Evolutionary conservation across 2,113 vertebrate species (phyloP).

Genomic region (Pristiophorus japonicus): DNA sequence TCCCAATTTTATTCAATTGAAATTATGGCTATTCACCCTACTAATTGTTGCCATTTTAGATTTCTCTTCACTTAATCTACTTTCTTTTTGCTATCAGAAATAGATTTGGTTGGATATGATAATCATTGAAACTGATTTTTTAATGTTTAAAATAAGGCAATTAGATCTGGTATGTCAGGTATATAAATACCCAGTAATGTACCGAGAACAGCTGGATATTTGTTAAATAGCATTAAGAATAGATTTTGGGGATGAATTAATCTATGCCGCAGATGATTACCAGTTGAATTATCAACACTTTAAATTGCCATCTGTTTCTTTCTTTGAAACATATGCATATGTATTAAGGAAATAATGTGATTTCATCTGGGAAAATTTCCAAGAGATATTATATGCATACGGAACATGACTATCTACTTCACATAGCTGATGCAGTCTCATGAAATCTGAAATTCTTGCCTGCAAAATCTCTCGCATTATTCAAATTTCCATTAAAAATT

Average conservation of each 20-base stretch:
- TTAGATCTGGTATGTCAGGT: slow-evolving; percentile 3
- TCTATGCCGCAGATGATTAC: slow-evolving; percentile 19
- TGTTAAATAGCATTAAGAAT: slow-evolving; percentile 31
- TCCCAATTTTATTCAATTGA: slow-evolving; percentile 16
- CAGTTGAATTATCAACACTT: slow-evolving; percentile 30
- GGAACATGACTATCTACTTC: not conserved
- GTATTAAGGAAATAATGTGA: slow-evolving; percentile 29
- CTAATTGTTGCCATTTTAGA: slow-evolving; percentile 13
- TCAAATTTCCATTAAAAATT: not conserved
- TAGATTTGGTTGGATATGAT: not conserved
- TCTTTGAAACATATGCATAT: slow-evolving; percentile 28
- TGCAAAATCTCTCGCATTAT: not conserved
- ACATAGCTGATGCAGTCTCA: not conserved
- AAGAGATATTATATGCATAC: not conserved
- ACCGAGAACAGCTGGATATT: slow-evolving; percentile 20
- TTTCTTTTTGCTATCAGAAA: not conserved
- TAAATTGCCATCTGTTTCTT: slow-evolving; percentile 34
- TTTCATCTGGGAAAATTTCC: slow-evolving; percentile 2
- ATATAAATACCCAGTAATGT: slow-evolving; percentile 26
- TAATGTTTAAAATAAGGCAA: slow-evolving; percentile 8
- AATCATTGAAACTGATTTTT: slow-evolving; percentile 23
- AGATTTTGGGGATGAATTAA: slow-evolving; percentile 32
- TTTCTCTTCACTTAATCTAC: slow-evolving; percentile 15
- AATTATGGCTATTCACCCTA: not conserved
- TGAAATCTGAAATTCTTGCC: not conserved